Conservation (phyloP, 1,140 invertebrate genomes). For the Melitaea cinxia region DNA sequence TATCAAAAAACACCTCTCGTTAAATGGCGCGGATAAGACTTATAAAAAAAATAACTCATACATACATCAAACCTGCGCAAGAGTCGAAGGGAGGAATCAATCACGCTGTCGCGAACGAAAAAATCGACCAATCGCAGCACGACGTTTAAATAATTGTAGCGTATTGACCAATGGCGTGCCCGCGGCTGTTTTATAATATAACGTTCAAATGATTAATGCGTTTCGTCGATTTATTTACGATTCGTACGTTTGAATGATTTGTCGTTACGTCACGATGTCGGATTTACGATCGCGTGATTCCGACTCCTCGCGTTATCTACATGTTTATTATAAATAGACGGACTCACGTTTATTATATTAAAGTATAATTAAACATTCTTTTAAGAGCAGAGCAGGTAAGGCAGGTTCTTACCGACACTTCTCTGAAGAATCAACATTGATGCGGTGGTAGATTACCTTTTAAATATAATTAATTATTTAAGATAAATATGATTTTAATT, state of each 20-base stretch:
- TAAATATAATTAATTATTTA: too few relatives aligned
- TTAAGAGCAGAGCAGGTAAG: too few relatives aligned
- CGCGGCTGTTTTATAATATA: slow-evolving; percentile 56
- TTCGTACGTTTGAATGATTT: slow-evolving; percentile 70
- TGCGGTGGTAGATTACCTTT: too few relatives aligned
- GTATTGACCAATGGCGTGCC: slow-evolving; percentile 63
- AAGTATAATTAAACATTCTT: too few relatives aligned
- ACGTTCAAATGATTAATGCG: slow-evolving; percentile 70
- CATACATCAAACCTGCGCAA: slow-evolving; percentile 56
- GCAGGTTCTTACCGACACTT: too few relatives aligned
- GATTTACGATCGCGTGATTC: slow-evolving; percentile 69
- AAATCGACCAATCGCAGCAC: slow-evolving; percentile 58
- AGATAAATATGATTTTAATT: too few relatives aligned
- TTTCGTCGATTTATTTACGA: slow-evolving; percentile 63
- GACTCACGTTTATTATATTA: too few relatives aligned
- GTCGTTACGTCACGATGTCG: slow-evolving; percentile 53
- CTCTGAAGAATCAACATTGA: too few relatives aligned
- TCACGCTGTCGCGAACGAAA: slow-evolving; percentile 68
- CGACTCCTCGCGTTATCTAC: slow-evolving; percentile 1
- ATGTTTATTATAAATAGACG: slow-evolving; percentile 1
- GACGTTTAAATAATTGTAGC: slow-evolving; percentile 74
- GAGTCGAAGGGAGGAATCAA: slow-evolving; percentile 72
- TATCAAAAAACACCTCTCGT: slow-evolving; percentile 10
- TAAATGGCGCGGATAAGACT: slow-evolving; percentile 12
- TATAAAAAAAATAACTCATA: slow-evolving; percentile 31